Conservation (phyloP, 2,113 vertebrate genomes). For the Platysteira castanea region DNA sequence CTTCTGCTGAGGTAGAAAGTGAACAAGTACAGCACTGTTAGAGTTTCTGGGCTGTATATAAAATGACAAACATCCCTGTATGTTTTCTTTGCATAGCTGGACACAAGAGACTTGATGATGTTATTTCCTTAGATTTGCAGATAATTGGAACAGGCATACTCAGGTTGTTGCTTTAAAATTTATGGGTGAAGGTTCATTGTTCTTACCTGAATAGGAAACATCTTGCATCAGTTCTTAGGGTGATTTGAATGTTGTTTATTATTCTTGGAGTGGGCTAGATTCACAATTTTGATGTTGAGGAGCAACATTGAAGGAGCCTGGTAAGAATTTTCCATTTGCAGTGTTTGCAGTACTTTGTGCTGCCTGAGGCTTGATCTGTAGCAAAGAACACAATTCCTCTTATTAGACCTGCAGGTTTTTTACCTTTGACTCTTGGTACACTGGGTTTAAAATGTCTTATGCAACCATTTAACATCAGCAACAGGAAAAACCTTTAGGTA, state of each 20-base stretch:
- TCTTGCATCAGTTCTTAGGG: background rate
- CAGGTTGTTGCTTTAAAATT: background rate
- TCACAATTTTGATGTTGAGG: background rate
- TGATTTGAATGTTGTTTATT: background rate
- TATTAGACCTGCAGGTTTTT: background rate
- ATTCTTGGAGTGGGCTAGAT: background rate
- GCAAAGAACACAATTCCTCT: background rate
- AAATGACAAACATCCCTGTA: background rate
- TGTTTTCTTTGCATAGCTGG: background rate
- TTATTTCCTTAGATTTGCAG: background rate
- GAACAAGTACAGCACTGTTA: background rate
- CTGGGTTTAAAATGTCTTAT: background rate
- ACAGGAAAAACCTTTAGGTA: background rate
- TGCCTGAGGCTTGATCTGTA: background rate
- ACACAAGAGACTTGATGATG: background rate
- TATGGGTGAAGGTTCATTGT: background rate
- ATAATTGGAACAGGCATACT: background rate
- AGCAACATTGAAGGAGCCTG: background rate
- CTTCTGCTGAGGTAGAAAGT: background rate
- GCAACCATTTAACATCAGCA: background rate
- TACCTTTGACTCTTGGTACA: background rate
- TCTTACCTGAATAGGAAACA: background rate
- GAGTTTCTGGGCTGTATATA: background rate
- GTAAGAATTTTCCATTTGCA: background rate
- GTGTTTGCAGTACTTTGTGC: background rate